phyloP scores from a whole-genome alignment of 1,140 invertebrate species.

The Leguminivora glycinivorella region DNA sequence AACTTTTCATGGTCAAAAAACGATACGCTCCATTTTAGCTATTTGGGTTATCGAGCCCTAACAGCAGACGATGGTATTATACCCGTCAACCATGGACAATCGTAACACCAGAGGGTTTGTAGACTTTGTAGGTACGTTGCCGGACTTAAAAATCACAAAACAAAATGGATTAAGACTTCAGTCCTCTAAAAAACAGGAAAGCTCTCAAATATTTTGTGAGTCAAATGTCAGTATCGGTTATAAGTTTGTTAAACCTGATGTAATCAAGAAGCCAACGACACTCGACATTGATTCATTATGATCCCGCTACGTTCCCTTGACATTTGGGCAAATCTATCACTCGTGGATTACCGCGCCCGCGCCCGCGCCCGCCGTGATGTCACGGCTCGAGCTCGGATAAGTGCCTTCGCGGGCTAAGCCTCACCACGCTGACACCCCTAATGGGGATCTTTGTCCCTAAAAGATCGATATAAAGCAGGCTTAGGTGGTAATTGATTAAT shows the following conservation, averaged over 20 bases:
- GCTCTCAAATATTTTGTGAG: too few species aligned
- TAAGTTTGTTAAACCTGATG: not conserved
- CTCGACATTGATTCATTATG: not conserved
- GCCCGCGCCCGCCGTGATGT: not conserved
- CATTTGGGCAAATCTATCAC: conserved; percentile 14
- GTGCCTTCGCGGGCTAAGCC: not conserved
- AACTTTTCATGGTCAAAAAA: too few species aligned
- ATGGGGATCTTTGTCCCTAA: not conserved
- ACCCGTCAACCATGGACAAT: too few species aligned
- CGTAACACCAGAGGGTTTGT: too few species aligned
- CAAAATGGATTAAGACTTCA: too few species aligned
- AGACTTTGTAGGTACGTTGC: too few species aligned
- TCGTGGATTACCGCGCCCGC: conserved; percentile 4
- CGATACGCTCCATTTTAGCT: too few species aligned
- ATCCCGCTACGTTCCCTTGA: not conserved
- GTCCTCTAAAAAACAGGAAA: too few species aligned
- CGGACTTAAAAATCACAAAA: too few species aligned
- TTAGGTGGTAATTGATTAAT: not conserved
- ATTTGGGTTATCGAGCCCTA: too few species aligned
- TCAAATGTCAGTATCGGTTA: too few species aligned
- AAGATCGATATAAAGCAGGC: not conserved
- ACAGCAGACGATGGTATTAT: too few species aligned
- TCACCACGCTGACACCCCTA: not conserved
- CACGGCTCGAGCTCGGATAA: not conserved
- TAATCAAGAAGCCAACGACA: not conserved